Base-by-base conservation (phyloP, 1,140 invertebrate genomes). In the Neodiprion lecontei region DNA sequence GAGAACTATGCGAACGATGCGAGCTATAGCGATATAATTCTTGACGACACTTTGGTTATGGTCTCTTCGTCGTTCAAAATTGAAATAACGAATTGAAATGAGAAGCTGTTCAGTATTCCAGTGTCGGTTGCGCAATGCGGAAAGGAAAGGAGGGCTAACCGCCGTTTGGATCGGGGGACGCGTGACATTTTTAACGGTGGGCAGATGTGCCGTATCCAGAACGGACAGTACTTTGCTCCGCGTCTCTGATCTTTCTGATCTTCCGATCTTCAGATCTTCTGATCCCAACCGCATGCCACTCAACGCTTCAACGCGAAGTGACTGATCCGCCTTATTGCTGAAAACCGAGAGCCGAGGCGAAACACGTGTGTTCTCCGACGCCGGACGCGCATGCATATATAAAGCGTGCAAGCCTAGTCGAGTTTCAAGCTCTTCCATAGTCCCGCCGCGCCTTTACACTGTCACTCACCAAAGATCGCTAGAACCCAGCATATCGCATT, bases 281-380 rank as follows among this genome's bases (percentile, higher is more conserved):
- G 53, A 61, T 61, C 53, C 53, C n/a, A 12, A 61, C 53, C 53
- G 53, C n/a, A 61, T 17, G 53, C 53, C 53, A 61, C 53, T 61
- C 53, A 61, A 61, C 53, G 53, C 53, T 61, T 61, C 53, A 61
- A 61, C 53, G 53, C 53, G 5, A 9, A 61, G 53, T 61, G 53
- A 61, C 53, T 61, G 53, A 61, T 61, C 53, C 53, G 53, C 53
- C 53, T 61, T 61, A 61, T 61, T 61, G 53, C 53, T 61, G 53
- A 5, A 61, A 61, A 61, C 53, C 11, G 4, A 61, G 11, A 61
- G 53, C 53, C 53, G 9, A 61, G 8, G n/a, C 53, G 53, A 61
- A 61, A 61, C 53, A 61, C 53, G 53, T 61, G 53, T 14, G 53
- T 61, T 61, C 11, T 61, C 9, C 53, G 11, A 61, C 9, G 11